A percentile compares a stretch with the other conserved stretches of the same genome.
Conservation (phyloP, 2,797 vertebrate genomes). For the Valencia hispanica region DNA sequence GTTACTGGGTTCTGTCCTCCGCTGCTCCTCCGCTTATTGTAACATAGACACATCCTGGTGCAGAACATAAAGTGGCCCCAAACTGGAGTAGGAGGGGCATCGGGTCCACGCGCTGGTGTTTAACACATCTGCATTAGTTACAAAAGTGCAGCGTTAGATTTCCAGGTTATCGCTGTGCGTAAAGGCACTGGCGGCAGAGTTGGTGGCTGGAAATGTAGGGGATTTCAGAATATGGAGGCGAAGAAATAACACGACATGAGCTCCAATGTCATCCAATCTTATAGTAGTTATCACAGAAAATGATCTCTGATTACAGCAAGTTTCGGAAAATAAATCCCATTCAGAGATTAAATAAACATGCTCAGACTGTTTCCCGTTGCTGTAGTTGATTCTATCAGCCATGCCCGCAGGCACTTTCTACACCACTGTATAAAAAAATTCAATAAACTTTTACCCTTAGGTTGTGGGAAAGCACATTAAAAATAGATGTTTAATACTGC, state of each 20-base stretch:
- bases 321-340: background rate
- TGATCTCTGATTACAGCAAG: background rate
- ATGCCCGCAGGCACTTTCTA: background rate
- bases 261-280: background rate
- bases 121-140: background rate
- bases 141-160: background rate
- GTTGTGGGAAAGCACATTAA: background rate
- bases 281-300: background rate
- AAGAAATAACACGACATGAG: background rate
- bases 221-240: constrained; percentile 12
- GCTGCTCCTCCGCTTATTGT: background rate
- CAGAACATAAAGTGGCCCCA: no score
- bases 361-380: background rate
- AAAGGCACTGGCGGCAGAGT: background rate
- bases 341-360: background rate
- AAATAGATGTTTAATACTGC: background rate
- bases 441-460: no score
- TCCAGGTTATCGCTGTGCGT: background rate
- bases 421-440: background rate
- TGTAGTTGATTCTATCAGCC: background rate
- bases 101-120: background rate
- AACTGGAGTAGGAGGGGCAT: constrained; percentile 7
- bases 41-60: no score
- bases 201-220: constrained; percentile 20
- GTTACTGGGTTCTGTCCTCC: background rate